phyloP scores from a whole-genome alignment of 2,888 invertebrate genomes.

The Isotomurus palustris region DNA sequence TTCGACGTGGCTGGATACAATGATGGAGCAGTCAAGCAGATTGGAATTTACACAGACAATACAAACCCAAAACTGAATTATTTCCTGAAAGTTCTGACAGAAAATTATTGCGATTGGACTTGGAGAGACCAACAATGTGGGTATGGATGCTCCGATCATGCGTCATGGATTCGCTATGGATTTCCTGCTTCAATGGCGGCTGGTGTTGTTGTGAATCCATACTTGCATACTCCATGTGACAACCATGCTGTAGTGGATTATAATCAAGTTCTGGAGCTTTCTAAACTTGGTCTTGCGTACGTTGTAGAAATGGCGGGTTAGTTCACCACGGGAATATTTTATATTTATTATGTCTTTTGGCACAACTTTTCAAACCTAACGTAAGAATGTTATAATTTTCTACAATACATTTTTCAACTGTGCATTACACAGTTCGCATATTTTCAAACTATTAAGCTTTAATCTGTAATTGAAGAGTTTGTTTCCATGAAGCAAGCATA shows the following conservation, averaged over 20 bases:
- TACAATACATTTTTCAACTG: too few species aligned
- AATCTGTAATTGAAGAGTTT: too few species aligned
- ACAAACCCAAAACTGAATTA: background rate
- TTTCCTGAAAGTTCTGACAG: background rate
- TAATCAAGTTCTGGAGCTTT: background rate
- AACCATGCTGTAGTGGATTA: background rate
- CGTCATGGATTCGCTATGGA: background rate
- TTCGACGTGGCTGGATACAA: conserved; percentile 11
- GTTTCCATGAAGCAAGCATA: too few species aligned
- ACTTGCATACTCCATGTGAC: background rate
- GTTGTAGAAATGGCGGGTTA: background rate
- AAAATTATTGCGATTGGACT: background rate
- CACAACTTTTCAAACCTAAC: too few species aligned
- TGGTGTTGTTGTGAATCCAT: background rate
- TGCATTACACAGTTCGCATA: too few species aligned
- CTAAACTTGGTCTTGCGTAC: background rate
- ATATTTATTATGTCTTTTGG: too few species aligned
- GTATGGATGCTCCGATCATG: conserved; percentile 4
- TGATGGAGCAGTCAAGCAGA: background rate
- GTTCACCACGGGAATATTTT: too few species aligned
- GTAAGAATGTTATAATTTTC: too few species aligned
- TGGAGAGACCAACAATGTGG: background rate
- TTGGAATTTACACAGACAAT: background rate
- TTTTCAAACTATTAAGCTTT: too few species aligned
- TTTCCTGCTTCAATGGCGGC: background rate